Conservation (phyloP, 1,140 invertebrate species). For the Mylabris phalerata region DNA sequence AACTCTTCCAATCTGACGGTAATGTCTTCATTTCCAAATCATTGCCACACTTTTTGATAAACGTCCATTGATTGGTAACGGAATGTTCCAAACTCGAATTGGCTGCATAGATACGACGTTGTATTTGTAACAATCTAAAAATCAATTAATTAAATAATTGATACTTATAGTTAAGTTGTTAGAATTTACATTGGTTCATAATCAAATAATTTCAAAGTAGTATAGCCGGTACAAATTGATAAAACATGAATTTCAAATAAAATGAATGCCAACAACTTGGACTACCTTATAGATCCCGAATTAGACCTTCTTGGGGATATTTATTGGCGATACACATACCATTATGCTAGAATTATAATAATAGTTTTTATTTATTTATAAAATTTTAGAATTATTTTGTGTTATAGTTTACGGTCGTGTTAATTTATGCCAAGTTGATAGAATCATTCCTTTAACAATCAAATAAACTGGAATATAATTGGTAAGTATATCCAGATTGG, state of each 20-base stretch:
- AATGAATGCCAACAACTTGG: constrained; percentile 47
- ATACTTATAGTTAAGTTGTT: background rate
- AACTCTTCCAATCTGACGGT: constrained; percentile 54
- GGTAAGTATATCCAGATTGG: too few species aligned
- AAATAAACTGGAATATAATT: too few species aligned
- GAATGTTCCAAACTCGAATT: too few species aligned
- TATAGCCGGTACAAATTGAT: constrained; percentile 62
- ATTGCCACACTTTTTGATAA: too few species aligned
- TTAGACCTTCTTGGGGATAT: constrained; percentile 57
- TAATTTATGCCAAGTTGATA: constrained; percentile 60
- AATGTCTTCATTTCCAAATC: too few species aligned
- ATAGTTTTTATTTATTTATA: too few species aligned
- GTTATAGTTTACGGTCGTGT: background rate
- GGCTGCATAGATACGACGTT: too few species aligned
- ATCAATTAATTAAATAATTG: constrained; percentile 29
- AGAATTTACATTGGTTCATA: constrained; percentile 66
- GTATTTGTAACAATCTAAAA: too few species aligned
- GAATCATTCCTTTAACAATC: too few species aligned
- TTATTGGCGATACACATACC: constrained; percentile 46
- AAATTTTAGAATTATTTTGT: too few species aligned
- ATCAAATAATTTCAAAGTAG: constrained; percentile 51
- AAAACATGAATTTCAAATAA: constrained; percentile 52
- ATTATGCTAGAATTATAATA: constrained; percentile 25
- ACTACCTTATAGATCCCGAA: constrained; percentile 58
- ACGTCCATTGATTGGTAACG: too few species aligned